phyloP scores from a whole-genome alignment of 2,888 invertebrate species.

The Seira musarum region DNA sequence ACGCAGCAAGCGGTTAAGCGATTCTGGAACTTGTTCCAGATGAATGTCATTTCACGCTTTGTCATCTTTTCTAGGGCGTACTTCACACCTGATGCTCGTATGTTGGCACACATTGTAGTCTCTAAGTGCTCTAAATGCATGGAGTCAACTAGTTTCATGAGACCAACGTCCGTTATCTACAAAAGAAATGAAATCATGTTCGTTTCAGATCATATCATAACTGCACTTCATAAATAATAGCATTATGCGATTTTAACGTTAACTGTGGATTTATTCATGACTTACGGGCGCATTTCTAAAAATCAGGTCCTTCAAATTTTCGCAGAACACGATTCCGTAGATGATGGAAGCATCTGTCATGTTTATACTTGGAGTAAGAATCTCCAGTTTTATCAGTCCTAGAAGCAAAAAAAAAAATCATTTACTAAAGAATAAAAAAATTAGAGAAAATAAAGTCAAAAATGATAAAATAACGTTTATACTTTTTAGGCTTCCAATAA shows the following conservation, averaged over 20 bases:
- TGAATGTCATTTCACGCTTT: constrained; percentile 43
- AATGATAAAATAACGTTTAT: background rate
- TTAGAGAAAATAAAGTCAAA: background rate
- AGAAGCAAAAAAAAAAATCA: background rate
- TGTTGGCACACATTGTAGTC: constrained; percentile 55
- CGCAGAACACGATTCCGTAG: constrained; percentile 38
- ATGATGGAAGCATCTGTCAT: constrained; percentile 45
- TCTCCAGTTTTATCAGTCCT: constrained; percentile 52
- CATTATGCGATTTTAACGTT: too few relatives aligned
- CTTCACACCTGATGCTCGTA: constrained; percentile 36
- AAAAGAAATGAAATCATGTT: constrained; percentile 11
- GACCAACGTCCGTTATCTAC: constrained; percentile 42
- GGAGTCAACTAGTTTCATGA: constrained; percentile 29
- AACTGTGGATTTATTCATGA: too few relatives aligned
- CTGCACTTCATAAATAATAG: too few relatives aligned
- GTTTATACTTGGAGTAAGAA: constrained; percentile 37
- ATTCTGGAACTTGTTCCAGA: constrained; percentile 47
- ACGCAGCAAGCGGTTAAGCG: constrained; percentile 37
- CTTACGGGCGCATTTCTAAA: constrained; percentile 42
- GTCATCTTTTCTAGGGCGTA: constrained; percentile 43
- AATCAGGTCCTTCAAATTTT: constrained; percentile 39
- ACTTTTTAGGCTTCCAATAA: constrained; percentile 48
- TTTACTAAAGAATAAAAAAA: too few relatives aligned
- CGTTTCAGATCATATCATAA: too few relatives aligned
- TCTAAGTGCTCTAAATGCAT: constrained; percentile 38